Conservation (phyloP, 92 coral and sea anemone genomes). For the Epizoanthus rinbou region DNA sequence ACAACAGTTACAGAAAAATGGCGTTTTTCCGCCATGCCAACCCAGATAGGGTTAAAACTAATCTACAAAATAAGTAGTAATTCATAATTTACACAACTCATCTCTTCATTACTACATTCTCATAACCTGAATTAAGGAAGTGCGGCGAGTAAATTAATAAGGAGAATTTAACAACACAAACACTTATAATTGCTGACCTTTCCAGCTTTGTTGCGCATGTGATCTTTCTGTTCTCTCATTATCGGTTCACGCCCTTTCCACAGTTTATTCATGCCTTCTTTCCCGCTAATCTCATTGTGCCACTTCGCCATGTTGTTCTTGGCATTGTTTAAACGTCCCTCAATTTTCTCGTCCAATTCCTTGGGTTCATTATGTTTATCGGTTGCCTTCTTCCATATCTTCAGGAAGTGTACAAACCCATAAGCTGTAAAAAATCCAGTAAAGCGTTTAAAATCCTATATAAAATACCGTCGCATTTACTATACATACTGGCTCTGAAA, state of each 20-base stretch:
- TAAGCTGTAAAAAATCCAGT: constrained; percentile 6
- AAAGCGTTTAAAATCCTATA: no score
- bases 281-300: neutral
- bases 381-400: neutral
- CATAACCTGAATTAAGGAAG: no score
- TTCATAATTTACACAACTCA: no score
- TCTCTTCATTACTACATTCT: no score
- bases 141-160: no score
- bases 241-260: constrained; percentile 3
- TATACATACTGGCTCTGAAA: no score
- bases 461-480: no score
- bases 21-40: no score
- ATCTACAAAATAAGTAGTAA: no score
- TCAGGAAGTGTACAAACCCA: neutral
- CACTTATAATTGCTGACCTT: neutral
- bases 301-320: constrained; percentile 1
- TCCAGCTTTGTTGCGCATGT: constrained; percentile 11
- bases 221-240: constrained; percentile 1
- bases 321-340: neutral
- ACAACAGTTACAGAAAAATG: no score
- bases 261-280: neutral
- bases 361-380: neutral
- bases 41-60: no score
- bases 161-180: no score
- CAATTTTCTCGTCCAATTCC: neutral